phyloP scores from a whole-genome alignment of 2,888 invertebrate species.

The Pharmacophagus antenor region DNA sequence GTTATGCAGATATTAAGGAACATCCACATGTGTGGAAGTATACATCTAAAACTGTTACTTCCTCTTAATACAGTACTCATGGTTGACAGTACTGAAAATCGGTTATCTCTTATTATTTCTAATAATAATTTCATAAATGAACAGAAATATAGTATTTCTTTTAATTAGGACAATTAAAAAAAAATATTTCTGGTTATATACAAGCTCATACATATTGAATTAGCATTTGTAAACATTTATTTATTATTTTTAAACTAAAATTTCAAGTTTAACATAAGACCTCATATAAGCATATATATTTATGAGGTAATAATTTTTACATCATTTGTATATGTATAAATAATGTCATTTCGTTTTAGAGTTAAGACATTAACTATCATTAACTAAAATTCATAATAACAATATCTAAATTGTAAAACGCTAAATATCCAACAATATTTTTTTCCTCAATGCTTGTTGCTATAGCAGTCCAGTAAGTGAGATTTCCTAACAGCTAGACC shows the following conservation, averaged over 20 bases:
- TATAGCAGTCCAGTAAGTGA: slow-evolving; percentile 28
- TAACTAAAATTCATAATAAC: slow-evolving; percentile 33
- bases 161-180: slow-evolving; percentile 21
- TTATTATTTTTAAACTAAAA: slow-evolving; percentile 25
- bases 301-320: slow-evolving; percentile 34
- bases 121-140: slow-evolving; percentile 23
- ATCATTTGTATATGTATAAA: slow-evolving; percentile 23
- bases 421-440: slow-evolving; percentile 34
- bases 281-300: slow-evolving; percentile 33
- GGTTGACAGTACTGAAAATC: slow-evolving; percentile 6
- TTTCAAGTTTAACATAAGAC: slow-evolving; percentile 31
- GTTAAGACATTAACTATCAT: slow-evolving; percentile 24
- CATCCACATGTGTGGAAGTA: slow-evolving; percentile 21
- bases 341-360: slow-evolving; percentile 14
- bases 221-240: slow-evolving; percentile 28
- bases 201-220: slow-evolving; percentile 35
- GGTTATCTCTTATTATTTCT: slow-evolving; percentile 12
- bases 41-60: slow-evolving; percentile 1
- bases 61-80: slow-evolving; percentile 4
- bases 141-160: slow-evolving; percentile 32
- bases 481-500: slow-evolving; percentile 18
- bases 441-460: slow-evolving; percentile 24
- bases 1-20: slow-evolving; percentile 25
- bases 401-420: slow-evolving; percentile 36
- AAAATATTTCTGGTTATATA: slow-evolving; percentile 26